These are phyloP conservation scores for Lissocephala sabroskyi DNA, from an alignment of 2,888 invertebrate genomes.

Conservation along the genomic window DNA sequence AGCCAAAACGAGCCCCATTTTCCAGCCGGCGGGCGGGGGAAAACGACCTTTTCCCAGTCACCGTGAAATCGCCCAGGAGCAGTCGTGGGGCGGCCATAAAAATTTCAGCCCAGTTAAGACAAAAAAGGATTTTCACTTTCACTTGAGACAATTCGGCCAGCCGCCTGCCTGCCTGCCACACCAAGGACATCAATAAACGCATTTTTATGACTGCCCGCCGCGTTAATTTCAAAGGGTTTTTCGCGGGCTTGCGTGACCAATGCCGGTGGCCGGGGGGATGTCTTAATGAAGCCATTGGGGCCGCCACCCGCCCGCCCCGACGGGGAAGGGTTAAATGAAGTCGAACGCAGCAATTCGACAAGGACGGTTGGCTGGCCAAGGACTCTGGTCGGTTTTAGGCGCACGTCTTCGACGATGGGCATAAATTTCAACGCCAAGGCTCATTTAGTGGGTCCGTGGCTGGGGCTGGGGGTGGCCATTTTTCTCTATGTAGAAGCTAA, in stretches of 20 bases:
- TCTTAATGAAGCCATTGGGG: constrained; percentile 54
- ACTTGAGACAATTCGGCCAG: too few species aligned
- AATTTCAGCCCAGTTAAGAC: constrained; percentile 21
- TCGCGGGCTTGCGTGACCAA: constrained; percentile 52
- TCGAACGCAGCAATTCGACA: constrained; percentile 62
- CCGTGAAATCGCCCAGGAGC: constrained; percentile 6
- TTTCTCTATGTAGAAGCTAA: too few species aligned
- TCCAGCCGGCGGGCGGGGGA: too few species aligned
- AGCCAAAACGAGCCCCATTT: constrained; percentile 1
- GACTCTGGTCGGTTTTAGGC: constrained; percentile 46
- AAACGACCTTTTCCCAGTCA: not conserved
- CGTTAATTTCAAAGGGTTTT: constrained; percentile 45
- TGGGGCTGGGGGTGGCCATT: not conserved
- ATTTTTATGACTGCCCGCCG: constrained; percentile 53
- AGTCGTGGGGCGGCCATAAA: not conserved
- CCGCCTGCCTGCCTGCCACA: too few species aligned
- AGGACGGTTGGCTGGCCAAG: constrained; percentile 31
- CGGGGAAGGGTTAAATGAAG: constrained; percentile 67
- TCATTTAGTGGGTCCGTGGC: constrained; percentile 36
- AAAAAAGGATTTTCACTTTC: constrained; percentile 42
- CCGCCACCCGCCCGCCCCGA: too few species aligned
- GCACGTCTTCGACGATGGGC: constrained; percentile 36
- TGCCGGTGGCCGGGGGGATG: constrained; percentile 7
- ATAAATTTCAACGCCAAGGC: constrained; percentile 51
- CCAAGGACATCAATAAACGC: constrained; percentile 57